Conservation (phyloP, 2,888 invertebrate species). For the Plebejus anna region DNA sequence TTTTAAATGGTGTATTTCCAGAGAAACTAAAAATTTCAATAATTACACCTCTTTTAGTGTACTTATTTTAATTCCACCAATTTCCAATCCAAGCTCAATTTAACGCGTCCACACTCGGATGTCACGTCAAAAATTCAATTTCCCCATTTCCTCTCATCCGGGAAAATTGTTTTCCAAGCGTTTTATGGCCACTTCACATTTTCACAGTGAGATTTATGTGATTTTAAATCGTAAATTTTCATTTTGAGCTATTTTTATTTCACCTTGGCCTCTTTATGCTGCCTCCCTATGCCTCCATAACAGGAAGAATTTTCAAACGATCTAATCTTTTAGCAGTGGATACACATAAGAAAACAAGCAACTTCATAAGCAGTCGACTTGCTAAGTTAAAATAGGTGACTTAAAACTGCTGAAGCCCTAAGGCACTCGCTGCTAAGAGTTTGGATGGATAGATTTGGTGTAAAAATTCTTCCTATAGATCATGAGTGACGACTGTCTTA, state of each 20-base stretch:
- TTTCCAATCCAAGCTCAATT: not conserved
- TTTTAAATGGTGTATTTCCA: too few species aligned
- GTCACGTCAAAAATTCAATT: slow-evolving; percentile 8
- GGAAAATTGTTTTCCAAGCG: not conserved
- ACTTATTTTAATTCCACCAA: not conserved
- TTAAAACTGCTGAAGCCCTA: too few species aligned
- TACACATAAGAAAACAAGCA: too few species aligned
- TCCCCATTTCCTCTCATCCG: not conserved
- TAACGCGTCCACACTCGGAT: not conserved
- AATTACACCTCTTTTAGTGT: too few species aligned
- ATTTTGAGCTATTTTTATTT: not conserved
- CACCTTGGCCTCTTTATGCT: not conserved
- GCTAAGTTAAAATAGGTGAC: too few species aligned
- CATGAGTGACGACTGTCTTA: too few species aligned
- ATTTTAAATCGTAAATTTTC: not conserved
- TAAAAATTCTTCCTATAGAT: too few species aligned
- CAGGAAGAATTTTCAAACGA: not conserved
- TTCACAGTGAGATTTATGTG: slow-evolving; percentile 3
- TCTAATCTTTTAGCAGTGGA: too few species aligned
- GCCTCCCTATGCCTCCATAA: not conserved
- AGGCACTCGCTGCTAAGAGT: too few species aligned
- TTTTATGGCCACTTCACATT: slow-evolving; percentile 5
- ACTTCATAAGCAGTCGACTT: too few species aligned
- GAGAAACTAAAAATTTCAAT: too few species aligned
- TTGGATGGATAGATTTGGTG: too few species aligned